Evolutionary conservation across 2,797 vertebrate species (phyloP), one percentile per base, ranked within the genome.

Genomic region (Catamblyrhynchus diadema): DNA sequence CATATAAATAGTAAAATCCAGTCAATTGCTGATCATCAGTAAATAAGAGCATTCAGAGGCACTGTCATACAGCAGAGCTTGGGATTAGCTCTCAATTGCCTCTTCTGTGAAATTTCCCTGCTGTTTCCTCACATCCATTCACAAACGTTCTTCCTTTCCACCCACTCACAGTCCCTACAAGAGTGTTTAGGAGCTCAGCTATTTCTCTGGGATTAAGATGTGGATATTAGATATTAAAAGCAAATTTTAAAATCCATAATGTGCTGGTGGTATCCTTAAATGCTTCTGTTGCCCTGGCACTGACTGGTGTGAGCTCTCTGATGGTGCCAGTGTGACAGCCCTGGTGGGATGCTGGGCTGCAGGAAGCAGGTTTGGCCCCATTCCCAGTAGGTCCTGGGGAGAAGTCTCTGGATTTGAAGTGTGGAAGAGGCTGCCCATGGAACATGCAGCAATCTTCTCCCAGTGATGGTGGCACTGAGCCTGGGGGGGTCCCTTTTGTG

Each of bases 231-330:
- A 9, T 37, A 72, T 32, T 33, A 21, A 56, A 67, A 73, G 61
- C 45, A 37, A 20, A 24, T 16, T 27, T 27, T 5, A 8, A 47
- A 65, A 37, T 32, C 53, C 32, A 30, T 19, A 18, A 27, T 11
- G 15, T 60, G 44, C 61, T 37, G 33, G 12, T 0, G 0, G 2
- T 10, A 7, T 32, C n/a, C 20, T 69, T 8, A 14, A 9, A 6
- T 6, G 5, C 85, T 47, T 57, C 74, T 62, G 14, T n/a, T 37
- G 1, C 51, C 28, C 54, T 9, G 23, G 15, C 35, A 45, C 45
- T 79, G 66, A 17, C 37, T 77, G 24, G 15, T 44, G 4, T 41
- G 60, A 39, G 71, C 10, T 30, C 53, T 4, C 8, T 6, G 25
- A 22, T 18, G 16, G 15, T 45, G 39, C 33, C 79, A 87, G 42